Evolutionary conservation across 2,888 invertebrate genomes (phyloP).

Genomic region (Fabriciana adippe): DNA sequence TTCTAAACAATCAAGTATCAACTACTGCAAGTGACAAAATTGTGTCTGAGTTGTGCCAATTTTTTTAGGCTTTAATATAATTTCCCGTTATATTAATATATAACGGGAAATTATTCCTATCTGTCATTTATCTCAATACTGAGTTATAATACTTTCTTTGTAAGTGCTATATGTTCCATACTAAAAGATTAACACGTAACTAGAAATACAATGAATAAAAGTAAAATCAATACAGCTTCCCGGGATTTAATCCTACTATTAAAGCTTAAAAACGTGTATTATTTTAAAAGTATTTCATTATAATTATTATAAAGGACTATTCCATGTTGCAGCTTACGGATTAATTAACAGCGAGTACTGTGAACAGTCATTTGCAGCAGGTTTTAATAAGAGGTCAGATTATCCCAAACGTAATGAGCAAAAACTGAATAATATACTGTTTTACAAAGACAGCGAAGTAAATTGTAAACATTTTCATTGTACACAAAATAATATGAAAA

Average conservation of each 20-base stretch:
- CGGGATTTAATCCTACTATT: background rate
- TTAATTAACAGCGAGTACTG: slow-evolving; percentile 56
- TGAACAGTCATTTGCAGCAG: slow-evolving; percentile 39
- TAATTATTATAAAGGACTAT: slow-evolving; percentile 20
- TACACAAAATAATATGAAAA: slow-evolving; percentile 18
- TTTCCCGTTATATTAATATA: too few relatives aligned
- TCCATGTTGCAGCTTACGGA: slow-evolving; percentile 50
- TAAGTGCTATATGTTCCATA: too few relatives aligned
- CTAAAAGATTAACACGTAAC: too few relatives aligned
- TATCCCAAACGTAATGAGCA: slow-evolving; percentile 7
- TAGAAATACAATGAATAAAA: background rate
- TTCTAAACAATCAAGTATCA: too few relatives aligned
- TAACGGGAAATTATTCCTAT: too few relatives aligned
- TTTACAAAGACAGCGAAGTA: slow-evolving; percentile 10
- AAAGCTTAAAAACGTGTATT: slow-evolving; percentile 4
- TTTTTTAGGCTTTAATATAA: too few relatives aligned
- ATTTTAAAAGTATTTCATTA: background rate
- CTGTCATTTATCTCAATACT: too few relatives aligned
- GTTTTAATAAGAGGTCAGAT: slow-evolving; percentile 32
- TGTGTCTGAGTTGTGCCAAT: too few relatives aligned
- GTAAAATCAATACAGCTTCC: slow-evolving; percentile 10
- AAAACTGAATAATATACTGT: slow-evolving; percentile 20
- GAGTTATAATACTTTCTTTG: too few relatives aligned
- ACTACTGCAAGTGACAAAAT: too few relatives aligned
- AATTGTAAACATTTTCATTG: slow-evolving; percentile 29